Evolutionary conservation across 1,140 invertebrate genomes (phyloP).

Genomic region (Episyrphus balteatus): DNA sequence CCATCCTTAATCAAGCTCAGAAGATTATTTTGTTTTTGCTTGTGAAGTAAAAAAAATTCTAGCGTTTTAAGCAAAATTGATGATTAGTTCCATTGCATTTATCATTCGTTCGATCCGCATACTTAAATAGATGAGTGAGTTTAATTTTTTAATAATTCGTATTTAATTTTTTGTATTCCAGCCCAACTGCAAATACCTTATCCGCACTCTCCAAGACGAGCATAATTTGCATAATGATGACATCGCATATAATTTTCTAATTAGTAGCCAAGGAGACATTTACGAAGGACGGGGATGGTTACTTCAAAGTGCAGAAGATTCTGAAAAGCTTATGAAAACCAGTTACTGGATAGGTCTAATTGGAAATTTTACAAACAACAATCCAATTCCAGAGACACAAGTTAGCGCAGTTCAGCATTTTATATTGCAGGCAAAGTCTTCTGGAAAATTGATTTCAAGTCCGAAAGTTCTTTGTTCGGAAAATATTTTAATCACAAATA

Average conservation of each 20-base stretch:
- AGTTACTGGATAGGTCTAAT: slow-evolving; percentile 53
- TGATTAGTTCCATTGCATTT: no score
- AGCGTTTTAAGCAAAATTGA: no score
- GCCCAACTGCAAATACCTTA: slow-evolving; percentile 2
- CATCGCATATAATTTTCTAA: slow-evolving; percentile 57
- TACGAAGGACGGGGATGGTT: slow-evolving; percentile 55
- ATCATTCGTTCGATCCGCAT: no score
- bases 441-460: no score
- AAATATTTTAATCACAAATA: no score
- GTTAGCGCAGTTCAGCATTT: no score
- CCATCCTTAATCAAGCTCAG: no score
- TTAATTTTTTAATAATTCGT: not conserved
- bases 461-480: no score
- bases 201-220: slow-evolving; percentile 43
- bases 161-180: not conserved
- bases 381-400: no score
- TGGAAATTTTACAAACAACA: slow-evolving; percentile 46
- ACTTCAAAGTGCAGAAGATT: slow-evolving; percentile 46
- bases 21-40: no score
- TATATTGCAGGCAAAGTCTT: no score
- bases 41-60: no score
- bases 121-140: slow-evolving; percentile 12
- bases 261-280: slow-evolving; percentile 55
- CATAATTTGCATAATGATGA: slow-evolving; percentile 45
- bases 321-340: slow-evolving; percentile 44